A percentile compares a stretch with the other conserved stretches of the same genome.
Conservation (phyloP, 2,797 vertebrate genomes). For the Cossypha heuglini region DNA sequence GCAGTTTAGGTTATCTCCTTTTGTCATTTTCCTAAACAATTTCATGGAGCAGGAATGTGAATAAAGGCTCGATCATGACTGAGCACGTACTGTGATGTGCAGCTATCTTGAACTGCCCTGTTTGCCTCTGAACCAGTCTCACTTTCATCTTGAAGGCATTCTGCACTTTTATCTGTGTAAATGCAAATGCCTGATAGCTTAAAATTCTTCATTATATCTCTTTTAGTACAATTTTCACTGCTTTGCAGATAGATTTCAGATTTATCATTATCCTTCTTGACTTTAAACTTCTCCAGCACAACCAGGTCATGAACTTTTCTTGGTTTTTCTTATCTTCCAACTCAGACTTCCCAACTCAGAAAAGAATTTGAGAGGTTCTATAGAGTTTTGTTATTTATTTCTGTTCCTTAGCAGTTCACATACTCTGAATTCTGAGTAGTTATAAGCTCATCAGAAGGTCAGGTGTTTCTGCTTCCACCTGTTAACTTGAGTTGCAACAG, state of each 20-base stretch:
- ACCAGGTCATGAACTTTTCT: neutral
- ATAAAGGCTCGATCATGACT: neutral
- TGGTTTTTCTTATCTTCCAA: neutral
- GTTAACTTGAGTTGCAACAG: neutral
- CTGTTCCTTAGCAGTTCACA: neutral
- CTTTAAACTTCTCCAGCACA: neutral
- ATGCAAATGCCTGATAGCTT: neutral
- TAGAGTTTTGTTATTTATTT: neutral
- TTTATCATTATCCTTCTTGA: neutral
- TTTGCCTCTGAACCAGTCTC: neutral
- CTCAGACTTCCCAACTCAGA: neutral
- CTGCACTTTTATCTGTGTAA: neutral
- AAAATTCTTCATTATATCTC: neutral
- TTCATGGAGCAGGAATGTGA: neutral
- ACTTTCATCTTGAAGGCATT: neutral
- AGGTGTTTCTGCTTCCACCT: neutral
- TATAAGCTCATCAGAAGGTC: neutral
- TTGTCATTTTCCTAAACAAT: neutral
- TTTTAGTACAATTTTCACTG: neutral
- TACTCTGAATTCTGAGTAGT: neutral
- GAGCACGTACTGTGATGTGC: neutral
- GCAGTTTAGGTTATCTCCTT: neutral
- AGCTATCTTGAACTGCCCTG: neutral
- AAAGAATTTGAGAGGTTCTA: neutral
- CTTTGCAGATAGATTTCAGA: neutral